Evolutionary conservation across 2,888 invertebrate species (phyloP).

Genomic region (Leptothorax acervorum): DNA sequence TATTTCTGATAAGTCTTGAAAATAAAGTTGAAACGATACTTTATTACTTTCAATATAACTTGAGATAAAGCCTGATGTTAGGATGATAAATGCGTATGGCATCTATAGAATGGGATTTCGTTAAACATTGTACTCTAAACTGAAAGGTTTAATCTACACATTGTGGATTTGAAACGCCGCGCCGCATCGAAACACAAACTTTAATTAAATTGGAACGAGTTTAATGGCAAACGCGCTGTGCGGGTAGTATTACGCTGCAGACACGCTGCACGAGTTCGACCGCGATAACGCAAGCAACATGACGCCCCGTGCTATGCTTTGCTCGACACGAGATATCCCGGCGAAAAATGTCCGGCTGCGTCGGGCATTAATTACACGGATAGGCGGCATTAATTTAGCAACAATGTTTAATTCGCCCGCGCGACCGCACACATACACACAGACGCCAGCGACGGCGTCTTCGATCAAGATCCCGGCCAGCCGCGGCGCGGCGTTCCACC

Average conservation of each 20-base stretch:
- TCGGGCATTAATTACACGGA: slow-evolving; percentile 52
- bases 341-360: slow-evolving; percentile 46
- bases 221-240: slow-evolving; percentile 30
- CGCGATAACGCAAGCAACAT: slow-evolving; percentile 47
- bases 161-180: slow-evolving; percentile 5
- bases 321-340: slow-evolving; percentile 37
- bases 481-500: slow-evolving; percentile 30
- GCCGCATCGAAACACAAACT: slow-evolving; percentile 23
- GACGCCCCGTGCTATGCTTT: slow-evolving; percentile 33
- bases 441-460: slow-evolving; percentile 13
- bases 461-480: slow-evolving; percentile 45
- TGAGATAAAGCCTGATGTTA: neutral
- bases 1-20: neutral
- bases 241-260: slow-evolving; percentile 30
- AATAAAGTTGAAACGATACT: neutral
- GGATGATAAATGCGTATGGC: neutral
- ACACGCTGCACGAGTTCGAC: slow-evolving; percentile 26
- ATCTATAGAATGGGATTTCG: neutral
- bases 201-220: slow-evolving; percentile 50
- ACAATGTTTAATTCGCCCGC: slow-evolving; percentile 52
- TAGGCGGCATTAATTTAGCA: slow-evolving; percentile 54
- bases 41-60: neutral
- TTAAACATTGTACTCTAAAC: neutral
- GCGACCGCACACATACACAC: slow-evolving; percentile 23
- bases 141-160: slow-evolving; percentile 15